Conservation (phyloP, 2,113 vertebrate species). For the Rhineura floridana region DNA sequence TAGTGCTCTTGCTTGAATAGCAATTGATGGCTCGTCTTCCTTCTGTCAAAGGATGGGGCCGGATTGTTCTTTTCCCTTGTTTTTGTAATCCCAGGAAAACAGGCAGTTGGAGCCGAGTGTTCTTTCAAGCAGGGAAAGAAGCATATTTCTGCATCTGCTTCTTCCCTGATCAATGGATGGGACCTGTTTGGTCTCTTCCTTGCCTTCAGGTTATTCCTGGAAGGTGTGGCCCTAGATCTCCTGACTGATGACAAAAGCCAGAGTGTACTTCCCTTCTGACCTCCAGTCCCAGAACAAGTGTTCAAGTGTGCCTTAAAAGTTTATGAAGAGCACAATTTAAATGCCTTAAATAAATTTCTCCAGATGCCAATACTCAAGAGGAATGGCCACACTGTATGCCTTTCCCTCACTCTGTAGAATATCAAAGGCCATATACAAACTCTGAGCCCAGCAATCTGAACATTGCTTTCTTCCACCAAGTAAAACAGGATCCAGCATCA, state of each 20-base stretch:
- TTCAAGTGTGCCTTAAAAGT: neutral
- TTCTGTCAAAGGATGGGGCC: neutral
- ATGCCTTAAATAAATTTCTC: neutral
- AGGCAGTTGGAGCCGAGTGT: neutral
- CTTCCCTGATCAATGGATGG: neutral
- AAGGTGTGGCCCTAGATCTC: neutral
- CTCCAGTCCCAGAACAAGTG: neutral
- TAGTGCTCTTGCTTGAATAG: neutral
- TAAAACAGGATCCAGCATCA: neutral
- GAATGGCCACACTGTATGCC: neutral
- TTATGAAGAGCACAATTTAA: too few species aligned
- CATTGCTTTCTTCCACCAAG: neutral
- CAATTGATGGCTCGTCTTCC: neutral
- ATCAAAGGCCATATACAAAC: neutral
- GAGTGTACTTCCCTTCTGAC: neutral
- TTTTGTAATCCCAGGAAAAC: neutral
- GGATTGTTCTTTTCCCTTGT: neutral
- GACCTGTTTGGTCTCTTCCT: neutral
- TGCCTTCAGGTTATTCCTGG: neutral
- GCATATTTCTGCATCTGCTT: neutral
- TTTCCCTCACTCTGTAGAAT: neutral
- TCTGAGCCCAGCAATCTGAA: neutral
- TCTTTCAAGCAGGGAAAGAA: neutral
- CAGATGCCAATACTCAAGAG: neutral
- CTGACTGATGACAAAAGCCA: neutral